Percentiles rank a stretch among this genome's conserved stretches.
Evolutionary conservation across 2,888 invertebrate species (phyloP).

Genomic region (Sthenelais limicola): DNA sequence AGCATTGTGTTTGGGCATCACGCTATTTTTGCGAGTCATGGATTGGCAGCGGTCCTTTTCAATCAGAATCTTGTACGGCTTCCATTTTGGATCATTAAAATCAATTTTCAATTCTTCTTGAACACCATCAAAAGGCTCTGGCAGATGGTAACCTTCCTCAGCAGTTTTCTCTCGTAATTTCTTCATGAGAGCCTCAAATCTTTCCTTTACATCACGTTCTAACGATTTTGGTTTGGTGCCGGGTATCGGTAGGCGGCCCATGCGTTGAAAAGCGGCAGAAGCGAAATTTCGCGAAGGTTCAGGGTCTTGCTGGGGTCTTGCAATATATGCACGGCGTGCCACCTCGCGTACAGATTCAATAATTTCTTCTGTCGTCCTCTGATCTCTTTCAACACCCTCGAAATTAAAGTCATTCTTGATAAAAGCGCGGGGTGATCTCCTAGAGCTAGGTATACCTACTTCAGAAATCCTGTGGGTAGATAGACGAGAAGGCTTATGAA

Average conservation of each 20-base stretch:
- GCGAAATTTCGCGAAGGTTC: no score
- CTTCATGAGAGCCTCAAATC: slow-evolving; percentile 10
- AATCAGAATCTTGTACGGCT: slow-evolving; percentile 13
- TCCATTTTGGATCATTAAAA: slow-evolving; percentile 10
- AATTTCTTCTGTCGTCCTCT: slow-evolving; percentile 1
- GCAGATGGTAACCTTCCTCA: background rate
- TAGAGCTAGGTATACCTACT: no score
- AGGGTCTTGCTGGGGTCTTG: no score
- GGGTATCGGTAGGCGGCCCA: background rate
- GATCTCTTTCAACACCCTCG: background rate
- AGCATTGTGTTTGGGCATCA: no score
- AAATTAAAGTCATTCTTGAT: no score
- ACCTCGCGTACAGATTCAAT: slow-evolving; percentile 12
- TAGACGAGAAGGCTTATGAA: no score
- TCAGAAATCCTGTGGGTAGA: no score
- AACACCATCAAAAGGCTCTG: background rate
- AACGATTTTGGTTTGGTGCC: no score
- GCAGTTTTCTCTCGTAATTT: background rate
- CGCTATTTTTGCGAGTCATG: no score
- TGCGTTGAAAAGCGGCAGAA: no score
- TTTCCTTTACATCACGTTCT: slow-evolving; percentile 1
- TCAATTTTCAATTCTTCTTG: background rate
- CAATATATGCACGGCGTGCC: no score
- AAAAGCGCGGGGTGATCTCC: no score
- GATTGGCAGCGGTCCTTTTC: background rate